These are phyloP conservation scores for Drosophila saltans DNA, from an alignment of 1,140 invertebrate genomes.

Conservation along the genomic window DNA sequence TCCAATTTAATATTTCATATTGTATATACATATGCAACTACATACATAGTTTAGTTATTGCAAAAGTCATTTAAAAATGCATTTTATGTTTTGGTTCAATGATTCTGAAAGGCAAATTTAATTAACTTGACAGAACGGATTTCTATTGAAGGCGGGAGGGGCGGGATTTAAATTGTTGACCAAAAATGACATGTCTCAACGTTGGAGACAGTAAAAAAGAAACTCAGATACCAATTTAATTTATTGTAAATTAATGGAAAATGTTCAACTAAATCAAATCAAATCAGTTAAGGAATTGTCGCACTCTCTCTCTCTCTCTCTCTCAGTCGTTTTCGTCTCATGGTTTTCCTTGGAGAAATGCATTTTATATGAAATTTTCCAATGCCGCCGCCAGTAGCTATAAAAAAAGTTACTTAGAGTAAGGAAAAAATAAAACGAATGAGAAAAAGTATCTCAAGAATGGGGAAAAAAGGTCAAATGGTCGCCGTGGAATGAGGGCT, in stretches of 20 bases:
- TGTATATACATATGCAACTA: not conserved
- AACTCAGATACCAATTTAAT: not conserved
- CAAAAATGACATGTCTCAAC: not conserved
- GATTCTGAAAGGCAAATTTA: conserved; percentile 28
- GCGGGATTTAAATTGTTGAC: not conserved
- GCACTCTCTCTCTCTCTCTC: not conserved
- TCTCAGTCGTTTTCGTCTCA: not conserved
- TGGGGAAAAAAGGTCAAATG: conserved; percentile 14
- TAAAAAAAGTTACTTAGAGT: not conserved
- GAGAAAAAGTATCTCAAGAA: not conserved
- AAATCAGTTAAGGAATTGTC: conserved; percentile 1
- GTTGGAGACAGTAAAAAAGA: not conserved
- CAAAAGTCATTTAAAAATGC: conserved; percentile 18
- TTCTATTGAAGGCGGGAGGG: not conserved
- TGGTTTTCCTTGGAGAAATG: conserved; percentile 5
- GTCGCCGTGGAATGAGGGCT: conserved; percentile 1
- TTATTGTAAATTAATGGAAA: not conserved
- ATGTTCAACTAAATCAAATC: conserved; percentile 7
- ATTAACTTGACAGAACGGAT: conserved; percentile 35
- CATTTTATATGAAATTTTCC: conserved; percentile 4
- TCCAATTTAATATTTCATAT: conserved; percentile 14
- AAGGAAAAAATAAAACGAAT: no score
- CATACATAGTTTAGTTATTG: conserved; percentile 3
- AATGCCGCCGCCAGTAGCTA: not conserved
- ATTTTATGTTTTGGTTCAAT: not conserved